phyloP scores from a whole-genome alignment of 2,888 invertebrate genomes.

The Plebejus argus region DNA sequence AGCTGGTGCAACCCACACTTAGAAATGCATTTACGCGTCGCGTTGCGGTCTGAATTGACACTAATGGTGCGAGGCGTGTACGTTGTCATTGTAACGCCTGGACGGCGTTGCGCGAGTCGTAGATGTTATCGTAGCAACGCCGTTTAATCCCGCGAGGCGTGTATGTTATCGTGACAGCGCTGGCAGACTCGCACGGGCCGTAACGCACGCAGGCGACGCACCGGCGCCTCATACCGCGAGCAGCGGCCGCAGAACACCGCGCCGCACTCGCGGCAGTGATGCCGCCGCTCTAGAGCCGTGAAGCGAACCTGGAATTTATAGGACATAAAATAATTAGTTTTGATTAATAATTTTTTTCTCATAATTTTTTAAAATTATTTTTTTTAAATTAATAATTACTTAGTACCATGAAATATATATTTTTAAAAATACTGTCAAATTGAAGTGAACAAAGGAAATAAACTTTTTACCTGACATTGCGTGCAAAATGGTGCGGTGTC shows the following conservation, averaged over 20 bases:
- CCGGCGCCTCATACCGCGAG: constrained; percentile 97
- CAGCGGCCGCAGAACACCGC: constrained; percentile 98
- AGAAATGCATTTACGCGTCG: no score
- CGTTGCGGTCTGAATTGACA: no score
- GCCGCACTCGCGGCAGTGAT: constrained; percentile 99
- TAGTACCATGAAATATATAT: no score
- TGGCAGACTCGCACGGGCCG: constrained; percentile 98
- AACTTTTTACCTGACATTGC: constrained; percentile 84
- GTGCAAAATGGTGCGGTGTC: constrained; percentile 96
- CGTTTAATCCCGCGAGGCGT: constrained; percentile 39
- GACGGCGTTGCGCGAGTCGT: constrained; percentile 95
- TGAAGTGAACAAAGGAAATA: no score
- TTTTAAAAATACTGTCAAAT: no score
- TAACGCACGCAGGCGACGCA: constrained; percentile 93
- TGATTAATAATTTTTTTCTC: no score
- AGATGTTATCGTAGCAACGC: background rate
- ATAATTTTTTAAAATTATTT: no score
- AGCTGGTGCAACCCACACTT: no score
- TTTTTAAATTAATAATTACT: no score
- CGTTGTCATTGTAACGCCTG: background rate
- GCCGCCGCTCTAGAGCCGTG: constrained; percentile 95
- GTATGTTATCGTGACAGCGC: constrained; percentile 85
- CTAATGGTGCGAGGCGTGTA: background rate
- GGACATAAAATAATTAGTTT: no score
- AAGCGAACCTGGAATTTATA: constrained; percentile 81